A percentile compares a stretch with the other conserved stretches of the same genome.
phyloP scores from a whole-genome alignment of 2,113 vertebrate genomes.

The Oryzias javanicus region DNA sequence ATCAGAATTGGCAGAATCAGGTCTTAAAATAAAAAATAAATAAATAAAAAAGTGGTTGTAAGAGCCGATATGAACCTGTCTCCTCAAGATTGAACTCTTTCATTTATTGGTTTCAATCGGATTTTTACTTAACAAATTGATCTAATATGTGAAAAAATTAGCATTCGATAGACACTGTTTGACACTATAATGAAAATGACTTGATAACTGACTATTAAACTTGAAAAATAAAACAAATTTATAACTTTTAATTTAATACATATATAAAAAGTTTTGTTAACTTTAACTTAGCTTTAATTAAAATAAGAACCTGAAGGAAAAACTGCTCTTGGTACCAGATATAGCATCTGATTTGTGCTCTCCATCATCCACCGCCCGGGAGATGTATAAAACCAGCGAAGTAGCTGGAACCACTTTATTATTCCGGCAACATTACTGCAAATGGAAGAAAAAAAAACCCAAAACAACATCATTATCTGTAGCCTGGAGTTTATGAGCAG shows the following conservation, averaged over 20 bases:
- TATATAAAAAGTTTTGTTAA: not conserved
- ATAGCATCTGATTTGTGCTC: conserved; percentile 23
- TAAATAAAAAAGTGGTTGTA: not conserved
- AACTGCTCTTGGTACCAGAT: conserved; percentile 3
- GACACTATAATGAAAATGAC: conserved; percentile 1
- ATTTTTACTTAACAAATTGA: not conserved
- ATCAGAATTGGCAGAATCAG: not conserved
- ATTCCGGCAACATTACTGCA: conserved; percentile 48
- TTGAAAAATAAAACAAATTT: conserved; percentile 6
- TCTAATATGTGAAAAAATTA: conserved; percentile 5
- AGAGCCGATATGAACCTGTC: conserved; percentile 11
- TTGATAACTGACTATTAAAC: conserved; percentile 1
- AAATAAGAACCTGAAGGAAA: conserved; percentile 9
- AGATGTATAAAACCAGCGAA: conserved; percentile 25
- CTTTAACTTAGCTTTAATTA: conserved; percentile 6
- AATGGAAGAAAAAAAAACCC: conserved; percentile 36
- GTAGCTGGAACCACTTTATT: conserved; percentile 52
- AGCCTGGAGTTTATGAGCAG: conserved; percentile 62
- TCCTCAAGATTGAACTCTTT: conserved; percentile 23
- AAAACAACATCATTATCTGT: conserved; percentile 68
- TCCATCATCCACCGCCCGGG: conserved; percentile 4
- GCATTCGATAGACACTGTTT: not conserved
- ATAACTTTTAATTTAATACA: not conserved
- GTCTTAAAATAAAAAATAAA: not conserved
- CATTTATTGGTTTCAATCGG: conserved; percentile 18